Evolutionary conservation across 2,888 invertebrate genomes (phyloP).

Genomic region (Phalangium opilio): DNA sequence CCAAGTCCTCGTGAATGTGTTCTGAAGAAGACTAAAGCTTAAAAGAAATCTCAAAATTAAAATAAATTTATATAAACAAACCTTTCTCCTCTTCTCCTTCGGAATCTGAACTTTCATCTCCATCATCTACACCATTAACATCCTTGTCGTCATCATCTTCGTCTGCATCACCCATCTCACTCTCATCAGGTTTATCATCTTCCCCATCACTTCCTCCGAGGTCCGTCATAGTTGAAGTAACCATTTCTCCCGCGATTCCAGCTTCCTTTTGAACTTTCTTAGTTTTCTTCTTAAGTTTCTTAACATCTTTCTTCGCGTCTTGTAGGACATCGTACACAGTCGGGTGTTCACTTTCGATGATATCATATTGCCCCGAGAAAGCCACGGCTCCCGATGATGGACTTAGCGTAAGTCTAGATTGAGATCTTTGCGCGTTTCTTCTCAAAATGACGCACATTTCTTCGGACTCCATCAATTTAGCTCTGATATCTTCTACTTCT

Average conservation of each 20-base stretch:
- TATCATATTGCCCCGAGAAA: conserved; percentile 20
- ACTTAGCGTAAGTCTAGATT: conserved; percentile 19
- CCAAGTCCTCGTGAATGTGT: conserved; percentile 54
- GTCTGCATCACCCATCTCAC: conserved; percentile 19
- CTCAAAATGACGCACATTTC: conserved; percentile 56
- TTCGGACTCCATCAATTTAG: conserved; percentile 75
- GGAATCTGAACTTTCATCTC: conserved; percentile 26
- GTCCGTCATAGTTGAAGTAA: not conserved
- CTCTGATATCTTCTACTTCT: conserved; percentile 75
- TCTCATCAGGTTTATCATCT: conserved; percentile 8
- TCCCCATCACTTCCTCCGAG: conserved; percentile 7
- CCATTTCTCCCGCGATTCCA: not conserved
- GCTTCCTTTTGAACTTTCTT: conserved; percentile 7
- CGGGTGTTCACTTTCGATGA: conserved; percentile 19
- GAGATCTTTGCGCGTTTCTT: conserved; percentile 30
- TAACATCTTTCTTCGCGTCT: conserved; percentile 63
- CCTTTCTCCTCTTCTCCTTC: conserved; percentile 21
- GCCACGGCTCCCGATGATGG: conserved; percentile 18
- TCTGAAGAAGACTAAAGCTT: too few relatives aligned
- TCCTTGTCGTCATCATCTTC: conserved; percentile 35
- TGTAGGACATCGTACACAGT: conserved; percentile 41
- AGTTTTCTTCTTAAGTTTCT: conserved; percentile 23
- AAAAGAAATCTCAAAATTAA: conserved; percentile 1
- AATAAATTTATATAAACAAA: not conserved
- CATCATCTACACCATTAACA: conserved; percentile 38